Base-by-base conservation (phyloP, 2,888 invertebrate species). In the Megalurothrips usitatus region DNA sequence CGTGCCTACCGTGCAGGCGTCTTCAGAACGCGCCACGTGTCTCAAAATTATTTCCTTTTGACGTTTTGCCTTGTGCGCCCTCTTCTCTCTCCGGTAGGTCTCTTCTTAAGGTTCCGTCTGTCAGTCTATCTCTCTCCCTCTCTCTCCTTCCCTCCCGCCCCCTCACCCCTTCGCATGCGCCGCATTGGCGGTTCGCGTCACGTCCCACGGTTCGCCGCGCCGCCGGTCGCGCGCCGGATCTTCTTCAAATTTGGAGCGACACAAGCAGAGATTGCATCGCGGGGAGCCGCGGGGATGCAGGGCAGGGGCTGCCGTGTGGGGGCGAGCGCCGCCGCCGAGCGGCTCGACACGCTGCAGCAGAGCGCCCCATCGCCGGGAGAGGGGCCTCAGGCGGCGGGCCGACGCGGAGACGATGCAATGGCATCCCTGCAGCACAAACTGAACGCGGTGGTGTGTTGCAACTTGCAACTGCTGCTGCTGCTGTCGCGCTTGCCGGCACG, bases 181-280 rank as follows among this genome's bases (percentile, higher is more conserved):
- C 4, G 52, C 52, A 68, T 68, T 68, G 68, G 23, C 23, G 68
- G 52, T 11, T 68, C 68, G 68, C 23, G 23, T 68, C 23, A 68
- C 68, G 23, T 23, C 68, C 9, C 68, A 11, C 19, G 52, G n/a
- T n/a, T 3, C n/a, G 63, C n/a, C 63, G 9, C 63, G 63, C 19
- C 63, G 8, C 63, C 17, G 9, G 19, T n/a, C 12, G 12, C 49
- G 12, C 63, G 63, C 19, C 63, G n/a, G 19, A 4, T 68, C 68
- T 23, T 68, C 68, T 68, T 68, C 68, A 23, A 68, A 68, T 68
- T 68, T 68, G 68, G 68, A 68, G 68, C 68, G n/a, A 11, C 11
- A 11, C 68, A 11, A 23, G 23, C 23, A 11, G 68, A 11, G 11
- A 23, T 23, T 4, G 23, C 23, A 23, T 23, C 23, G 68, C 8